Evolutionary conservation across 2,113 vertebrate genomes (phyloP).

Genomic region (Alethe diademata): DNA sequence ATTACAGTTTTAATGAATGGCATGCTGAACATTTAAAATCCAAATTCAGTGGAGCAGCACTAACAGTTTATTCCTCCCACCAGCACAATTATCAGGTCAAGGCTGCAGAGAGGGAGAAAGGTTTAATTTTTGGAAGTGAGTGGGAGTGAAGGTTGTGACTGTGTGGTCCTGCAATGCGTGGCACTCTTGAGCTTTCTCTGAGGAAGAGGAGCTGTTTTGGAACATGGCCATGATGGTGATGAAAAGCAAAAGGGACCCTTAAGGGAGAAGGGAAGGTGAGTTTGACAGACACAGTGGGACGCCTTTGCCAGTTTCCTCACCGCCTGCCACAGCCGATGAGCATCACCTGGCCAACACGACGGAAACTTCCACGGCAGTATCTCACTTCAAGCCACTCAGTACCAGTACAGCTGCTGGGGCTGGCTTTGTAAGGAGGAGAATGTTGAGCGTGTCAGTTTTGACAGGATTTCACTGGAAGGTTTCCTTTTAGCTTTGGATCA

Average conservation of each 20-base stretch:
- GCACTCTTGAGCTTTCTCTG: background rate
- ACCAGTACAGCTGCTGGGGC: background rate
- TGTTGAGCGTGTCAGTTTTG: background rate
- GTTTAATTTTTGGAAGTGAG: background rate
- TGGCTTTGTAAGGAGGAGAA: background rate
- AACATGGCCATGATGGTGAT: background rate
- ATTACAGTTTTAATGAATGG: conserved; percentile 42
- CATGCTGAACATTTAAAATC: background rate
- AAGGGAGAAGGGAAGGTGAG: background rate
- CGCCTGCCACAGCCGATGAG: conserved; percentile 10
- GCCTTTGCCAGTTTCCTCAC: conserved; percentile 6
- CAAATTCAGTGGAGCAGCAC: background rate
- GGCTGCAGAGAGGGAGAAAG: background rate
- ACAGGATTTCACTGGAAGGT: background rate
- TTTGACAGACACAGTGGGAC: background rate
- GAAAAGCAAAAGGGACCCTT: background rate
- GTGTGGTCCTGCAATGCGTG: background rate
- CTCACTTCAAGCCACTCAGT: background rate
- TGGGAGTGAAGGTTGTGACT: background rate
- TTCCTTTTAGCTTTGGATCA: conserved; percentile 19
- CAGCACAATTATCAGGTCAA: background rate
- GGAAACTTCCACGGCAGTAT: background rate
- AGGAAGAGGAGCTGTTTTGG: background rate
- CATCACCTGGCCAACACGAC: background rate
- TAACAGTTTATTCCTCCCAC: conserved; percentile 1